A percentile compares a stretch with the other conserved stretches of the same genome.
These are phyloP conservation scores for Mnemiopsis leidyi DNA, from an alignment of 37 sponge, comb jelly and placozoan genomes.

Conservation along the genomic window DNA sequence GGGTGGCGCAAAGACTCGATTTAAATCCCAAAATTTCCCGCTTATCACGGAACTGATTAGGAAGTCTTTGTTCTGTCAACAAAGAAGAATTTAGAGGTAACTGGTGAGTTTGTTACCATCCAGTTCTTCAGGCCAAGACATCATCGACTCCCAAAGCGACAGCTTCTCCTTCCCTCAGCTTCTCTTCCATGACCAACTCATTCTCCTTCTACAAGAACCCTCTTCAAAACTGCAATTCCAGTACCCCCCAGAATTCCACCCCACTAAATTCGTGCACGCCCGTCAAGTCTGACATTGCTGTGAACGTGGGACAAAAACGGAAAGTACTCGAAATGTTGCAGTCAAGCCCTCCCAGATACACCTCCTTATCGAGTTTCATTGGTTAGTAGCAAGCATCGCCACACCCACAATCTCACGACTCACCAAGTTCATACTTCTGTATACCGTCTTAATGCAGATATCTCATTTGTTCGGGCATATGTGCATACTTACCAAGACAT, in stretches of 20 bases:
- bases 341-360: conserved; percentile 29
- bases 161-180: background rate
- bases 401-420: too few relatives aligned
- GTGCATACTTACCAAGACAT: too few relatives aligned
- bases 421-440: too few relatives aligned
- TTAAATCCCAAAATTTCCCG: background rate
- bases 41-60: background rate
- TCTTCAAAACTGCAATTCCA: background rate
- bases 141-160: background rate
- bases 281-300: background rate
- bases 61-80: background rate
- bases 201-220: background rate
- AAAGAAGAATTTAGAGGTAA: too few relatives aligned
- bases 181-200: background rate
- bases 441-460: too few relatives aligned
- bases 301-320: background rate
- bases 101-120: too few relatives aligned
- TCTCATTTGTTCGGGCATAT: too few relatives aligned
- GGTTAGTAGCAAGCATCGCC: background rate
- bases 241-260: background rate
- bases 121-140: background rate
- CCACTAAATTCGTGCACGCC: background rate
- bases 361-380: conserved; percentile 33
- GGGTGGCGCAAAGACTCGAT: background rate
- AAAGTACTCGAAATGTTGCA: conserved; percentile 54